Evolutionary conservation across 2,888 invertebrate species (phyloP).

Genomic region (Pseudococcus viburni): DNA sequence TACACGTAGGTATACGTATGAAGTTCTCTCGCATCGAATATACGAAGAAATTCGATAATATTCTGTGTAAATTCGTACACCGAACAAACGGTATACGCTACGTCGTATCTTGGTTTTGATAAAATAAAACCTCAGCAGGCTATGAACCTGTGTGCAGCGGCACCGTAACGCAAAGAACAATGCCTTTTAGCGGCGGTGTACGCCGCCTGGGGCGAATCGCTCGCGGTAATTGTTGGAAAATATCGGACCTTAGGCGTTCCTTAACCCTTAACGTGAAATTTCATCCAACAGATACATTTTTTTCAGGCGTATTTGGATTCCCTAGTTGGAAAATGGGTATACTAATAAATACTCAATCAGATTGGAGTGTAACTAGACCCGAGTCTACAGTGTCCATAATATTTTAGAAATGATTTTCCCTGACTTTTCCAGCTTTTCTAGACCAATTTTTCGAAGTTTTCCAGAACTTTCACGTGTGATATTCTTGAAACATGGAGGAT

Average conservation of each 20-base stretch:
- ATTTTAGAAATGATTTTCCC: too few relatives aligned
- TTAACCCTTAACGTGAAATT: constrained; percentile 13
- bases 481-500: too few relatives aligned
- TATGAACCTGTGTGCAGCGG: constrained; percentile 52
- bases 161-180: constrained; percentile 49
- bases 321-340: too few relatives aligned
- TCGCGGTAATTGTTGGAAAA: constrained; percentile 18
- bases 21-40: not conserved
- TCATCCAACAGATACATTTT: not conserved
- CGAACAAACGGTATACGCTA: not conserved
- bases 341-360: too few relatives aligned
- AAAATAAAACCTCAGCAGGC: constrained; percentile 61
- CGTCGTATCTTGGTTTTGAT: not conserved
- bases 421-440: too few relatives aligned
- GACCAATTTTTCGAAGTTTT: too few relatives aligned
- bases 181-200: constrained; percentile 54
- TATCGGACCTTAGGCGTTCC: constrained; percentile 48
- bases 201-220: constrained; percentile 48
- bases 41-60: constrained; percentile 16
- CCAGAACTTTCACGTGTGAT: too few relatives aligned
- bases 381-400: too few relatives aligned
- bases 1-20: not conserved
- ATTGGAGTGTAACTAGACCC: too few relatives aligned
- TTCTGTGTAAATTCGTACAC: constrained; percentile 23
- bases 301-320: too few relatives aligned